A percentile compares a stretch with the other conserved stretches of the same genome.
phyloP scores from a whole-genome alignment of 2,113 vertebrate genomes.

The Hypanus sabinus region DNA sequence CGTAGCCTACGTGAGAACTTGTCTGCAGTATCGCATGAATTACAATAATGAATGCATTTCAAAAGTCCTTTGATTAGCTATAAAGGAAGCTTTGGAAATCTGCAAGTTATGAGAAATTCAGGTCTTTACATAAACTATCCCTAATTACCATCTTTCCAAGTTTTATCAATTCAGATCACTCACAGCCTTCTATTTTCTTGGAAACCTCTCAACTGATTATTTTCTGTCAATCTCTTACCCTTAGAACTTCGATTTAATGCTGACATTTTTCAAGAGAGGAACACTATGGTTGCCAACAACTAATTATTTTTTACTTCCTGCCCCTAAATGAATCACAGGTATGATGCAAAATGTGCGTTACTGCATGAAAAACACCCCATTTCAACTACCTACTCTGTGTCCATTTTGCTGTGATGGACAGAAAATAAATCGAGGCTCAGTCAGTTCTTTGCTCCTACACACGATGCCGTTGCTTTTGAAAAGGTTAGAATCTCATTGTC shows the following conservation, averaged over 20 bases:
- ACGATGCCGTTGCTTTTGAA: background rate
- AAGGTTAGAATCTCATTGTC: background rate
- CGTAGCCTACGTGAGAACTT: background rate
- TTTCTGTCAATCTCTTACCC: background rate
- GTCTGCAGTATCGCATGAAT: background rate
- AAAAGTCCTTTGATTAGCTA: background rate
- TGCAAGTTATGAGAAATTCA: background rate
- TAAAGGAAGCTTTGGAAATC: background rate
- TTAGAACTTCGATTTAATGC: background rate
- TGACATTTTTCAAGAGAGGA: background rate
- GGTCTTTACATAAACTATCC: background rate
- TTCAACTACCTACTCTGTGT: background rate
- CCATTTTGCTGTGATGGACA: background rate
- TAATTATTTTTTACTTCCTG: background rate
- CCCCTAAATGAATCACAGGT: background rate
- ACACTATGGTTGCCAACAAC: background rate
- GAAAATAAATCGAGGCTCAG: background rate
- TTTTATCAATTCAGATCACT: background rate
- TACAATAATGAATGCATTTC: background rate
- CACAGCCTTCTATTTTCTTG: background rate
- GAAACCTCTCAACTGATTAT: background rate
- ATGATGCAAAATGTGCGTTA: background rate
- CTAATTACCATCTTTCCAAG: background rate
- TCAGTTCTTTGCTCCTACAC: conserved; percentile 7
- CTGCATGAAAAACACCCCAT: background rate